These are phyloP conservation scores for Diploptera punctata DNA, from an alignment of 2,888 invertebrate genomes.

Conservation along the genomic window DNA sequence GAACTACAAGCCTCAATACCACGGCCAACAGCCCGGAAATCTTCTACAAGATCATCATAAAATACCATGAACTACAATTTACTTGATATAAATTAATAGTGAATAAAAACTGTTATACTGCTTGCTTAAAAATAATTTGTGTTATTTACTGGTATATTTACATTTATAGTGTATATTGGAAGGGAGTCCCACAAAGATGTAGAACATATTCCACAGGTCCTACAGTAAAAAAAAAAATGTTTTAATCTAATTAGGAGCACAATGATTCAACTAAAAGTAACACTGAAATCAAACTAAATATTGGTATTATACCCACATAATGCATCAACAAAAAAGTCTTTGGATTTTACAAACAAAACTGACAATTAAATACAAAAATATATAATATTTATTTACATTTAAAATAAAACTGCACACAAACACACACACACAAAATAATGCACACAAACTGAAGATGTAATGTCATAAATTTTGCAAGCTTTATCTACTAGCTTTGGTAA, in stretches of 20 bases:
- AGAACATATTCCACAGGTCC: neutral
- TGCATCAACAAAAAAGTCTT: neutral
- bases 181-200: neutral
- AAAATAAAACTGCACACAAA: too few relatives aligned
- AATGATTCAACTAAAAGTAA: neutral
- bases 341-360: neutral
- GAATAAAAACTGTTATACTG: too few relatives aligned
- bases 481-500: constrained; percentile 4
- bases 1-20: too few relatives aligned
- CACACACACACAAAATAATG: neutral
- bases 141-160: too few relatives aligned
- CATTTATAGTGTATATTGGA: too few relatives aligned
- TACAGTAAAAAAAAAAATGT: neutral
- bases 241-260: neutral
- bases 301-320: neutral
- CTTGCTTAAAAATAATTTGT: too few relatives aligned
- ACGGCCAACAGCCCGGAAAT: too few relatives aligned
- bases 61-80: too few relatives aligned
- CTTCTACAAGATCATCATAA: too few relatives aligned
- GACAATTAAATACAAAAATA: neutral
- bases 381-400: neutral
- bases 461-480: neutral
- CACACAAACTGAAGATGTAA: neutral
- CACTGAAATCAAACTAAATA: neutral
- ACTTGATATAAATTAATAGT: too few relatives aligned